Evolutionary conservation across 2,797 vertebrate species (phyloP), one percentile per base, ranked within the genome.

Genomic region (Rachycentron canadum): DNA sequence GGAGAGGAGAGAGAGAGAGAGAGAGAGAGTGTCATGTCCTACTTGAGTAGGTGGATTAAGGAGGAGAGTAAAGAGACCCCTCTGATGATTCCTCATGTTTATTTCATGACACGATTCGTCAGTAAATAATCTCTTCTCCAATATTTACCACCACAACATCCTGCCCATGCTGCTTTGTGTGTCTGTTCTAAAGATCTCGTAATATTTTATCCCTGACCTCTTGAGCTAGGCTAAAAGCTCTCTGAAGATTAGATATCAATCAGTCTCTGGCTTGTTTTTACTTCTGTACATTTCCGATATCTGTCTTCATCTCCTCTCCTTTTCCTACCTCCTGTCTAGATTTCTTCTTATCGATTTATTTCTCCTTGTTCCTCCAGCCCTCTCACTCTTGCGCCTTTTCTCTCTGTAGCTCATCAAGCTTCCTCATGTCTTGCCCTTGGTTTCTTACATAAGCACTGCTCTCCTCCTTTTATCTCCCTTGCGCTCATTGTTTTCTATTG

Each of bases 31-130:
- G 73, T 69, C 72, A 79, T 84, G 85, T 89, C 86, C 85, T 84
- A 83, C 74, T 89, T 85, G 82, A 92, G 86, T 89, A 86, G 92
- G 86, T 92, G 90, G 90, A 93, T 93, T 92, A 91, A 82, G 77
- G 63, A 76, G 76, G 69, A 81, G 84, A 82, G 78, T 83, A 76
- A 84, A 83, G 84, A 88, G 66, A 78, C 53, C 77, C 82, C 79
- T 79, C 71, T 63, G 66, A 87, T 84, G 78, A 91, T 82, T 88
- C 85, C 86, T 90, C 84, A 91, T 93, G 86, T 91, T 89, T 92
- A 86, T 92, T 93, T 93, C 87, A 91, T 83, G 70, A 82, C 82
- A 77, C 40, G 43, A 76, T 41, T 81, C 73, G 68, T 72, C 68
- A 50, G 83, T 88, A 89, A 92, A 92, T 92, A 90, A 88, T 86